A percentile compares a stretch with the other conserved stretches of the same genome.
phyloP scores from a whole-genome alignment of 1,140 invertebrate species.

The Bombus soroeensis region DNA sequence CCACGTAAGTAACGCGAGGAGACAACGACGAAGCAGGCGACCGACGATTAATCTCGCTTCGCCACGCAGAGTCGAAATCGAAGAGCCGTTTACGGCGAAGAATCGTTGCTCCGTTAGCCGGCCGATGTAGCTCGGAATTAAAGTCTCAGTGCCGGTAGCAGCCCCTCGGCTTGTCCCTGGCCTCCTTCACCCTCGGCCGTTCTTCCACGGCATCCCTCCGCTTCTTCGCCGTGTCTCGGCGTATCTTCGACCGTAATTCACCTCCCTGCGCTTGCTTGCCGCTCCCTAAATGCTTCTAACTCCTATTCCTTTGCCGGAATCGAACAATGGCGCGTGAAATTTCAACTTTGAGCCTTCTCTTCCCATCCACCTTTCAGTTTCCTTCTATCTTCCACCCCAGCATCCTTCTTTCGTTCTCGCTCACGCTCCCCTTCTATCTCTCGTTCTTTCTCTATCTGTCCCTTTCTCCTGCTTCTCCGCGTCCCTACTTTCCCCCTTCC shows the following conservation, averaged over 20 bases:
- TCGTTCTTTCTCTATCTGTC: background rate
- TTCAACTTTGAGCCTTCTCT: constrained; percentile 79
- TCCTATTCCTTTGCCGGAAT: constrained; percentile 78
- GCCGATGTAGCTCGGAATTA: constrained; percentile 75
- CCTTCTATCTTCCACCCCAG: constrained; percentile 12
- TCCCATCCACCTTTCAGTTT: constrained; percentile 36
- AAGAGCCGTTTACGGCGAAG: constrained; percentile 72
- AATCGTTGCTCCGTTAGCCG: constrained; percentile 61
- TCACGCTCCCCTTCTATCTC: background rate
- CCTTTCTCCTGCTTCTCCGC: too few relatives aligned
- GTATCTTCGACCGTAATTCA: constrained; percentile 80
- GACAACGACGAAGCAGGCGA: constrained; percentile 52
- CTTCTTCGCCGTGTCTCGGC: constrained; percentile 62
- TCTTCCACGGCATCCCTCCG: constrained; percentile 54
- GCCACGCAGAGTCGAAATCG: constrained; percentile 71
- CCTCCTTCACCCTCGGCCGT: constrained; percentile 50
- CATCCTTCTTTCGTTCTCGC: background rate
- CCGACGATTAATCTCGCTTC: constrained; percentile 73
- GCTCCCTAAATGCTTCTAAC: constrained; percentile 80
- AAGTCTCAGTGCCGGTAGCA: constrained; percentile 71
- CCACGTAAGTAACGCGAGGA: constrained; percentile 5
- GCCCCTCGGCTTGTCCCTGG: constrained; percentile 52
- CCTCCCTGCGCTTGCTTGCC: constrained; percentile 70
- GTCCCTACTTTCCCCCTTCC: too few relatives aligned
- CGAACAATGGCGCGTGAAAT: constrained; percentile 82